A percentile compares a stretch with the other conserved stretches of the same genome.
Conservation (phyloP, 2,888 invertebrate genomes). For the Agriopis leucophaearia region DNA sequence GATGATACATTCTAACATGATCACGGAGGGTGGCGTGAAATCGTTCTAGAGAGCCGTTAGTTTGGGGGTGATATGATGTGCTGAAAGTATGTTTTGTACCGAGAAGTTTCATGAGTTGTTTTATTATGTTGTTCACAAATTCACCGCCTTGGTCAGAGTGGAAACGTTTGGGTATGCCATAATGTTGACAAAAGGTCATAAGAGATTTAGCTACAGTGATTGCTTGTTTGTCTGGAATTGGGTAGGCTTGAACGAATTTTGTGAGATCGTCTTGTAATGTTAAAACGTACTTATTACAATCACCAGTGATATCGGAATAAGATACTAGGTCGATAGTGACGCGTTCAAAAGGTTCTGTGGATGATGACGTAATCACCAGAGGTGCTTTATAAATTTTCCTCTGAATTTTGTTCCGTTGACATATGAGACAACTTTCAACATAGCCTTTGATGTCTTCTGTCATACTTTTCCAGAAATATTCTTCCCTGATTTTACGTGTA, state of each 20-base stretch:
- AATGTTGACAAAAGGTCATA: constrained; percentile 56
- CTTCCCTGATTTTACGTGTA: constrained; percentile 50
- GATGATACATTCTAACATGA: constrained; percentile 55
- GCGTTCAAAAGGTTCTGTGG: constrained; percentile 55
- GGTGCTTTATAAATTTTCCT: constrained; percentile 53
- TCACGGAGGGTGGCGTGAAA: constrained; percentile 48
- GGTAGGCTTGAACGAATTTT: constrained; percentile 53
- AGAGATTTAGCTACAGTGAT: constrained; percentile 52
- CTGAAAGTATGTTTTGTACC: constrained; percentile 53
- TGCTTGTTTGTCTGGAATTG: constrained; percentile 57
- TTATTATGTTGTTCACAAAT: constrained; percentile 50
- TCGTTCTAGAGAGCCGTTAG: constrained; percentile 52
- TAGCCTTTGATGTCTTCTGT: constrained; percentile 52
- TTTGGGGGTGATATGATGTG: constrained; percentile 57
- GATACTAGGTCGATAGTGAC: constrained; percentile 56
- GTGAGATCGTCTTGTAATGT: constrained; percentile 57
- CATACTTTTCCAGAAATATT: constrained; percentile 58
- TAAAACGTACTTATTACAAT: constrained; percentile 52
- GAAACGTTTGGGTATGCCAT: constrained; percentile 54
- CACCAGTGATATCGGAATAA: constrained; percentile 53
- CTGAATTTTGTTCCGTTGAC: constrained; percentile 51
- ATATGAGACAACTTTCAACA: constrained; percentile 47
- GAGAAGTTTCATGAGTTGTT: constrained; percentile 55
- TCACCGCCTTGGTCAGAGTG: constrained; percentile 58
- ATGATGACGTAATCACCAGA: constrained; percentile 56